phyloP scores from a whole-genome alignment of 2,113 vertebrate species.

The Manacus vitellinus region DNA sequence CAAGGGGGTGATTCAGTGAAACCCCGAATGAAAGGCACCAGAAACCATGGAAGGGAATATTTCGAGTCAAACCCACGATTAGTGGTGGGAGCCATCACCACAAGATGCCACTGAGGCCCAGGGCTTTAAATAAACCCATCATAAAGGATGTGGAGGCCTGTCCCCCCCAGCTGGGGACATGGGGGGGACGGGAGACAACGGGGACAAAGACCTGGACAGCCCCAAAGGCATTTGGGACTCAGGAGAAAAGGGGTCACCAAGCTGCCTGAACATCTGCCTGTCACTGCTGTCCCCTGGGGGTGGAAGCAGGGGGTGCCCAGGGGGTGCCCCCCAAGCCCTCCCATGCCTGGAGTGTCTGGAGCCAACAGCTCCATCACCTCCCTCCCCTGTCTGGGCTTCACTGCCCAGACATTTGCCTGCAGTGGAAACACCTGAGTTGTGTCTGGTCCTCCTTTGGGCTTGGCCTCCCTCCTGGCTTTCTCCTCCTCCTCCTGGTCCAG shows the following conservation, averaged over 20 bases:
- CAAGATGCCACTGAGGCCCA: background rate
- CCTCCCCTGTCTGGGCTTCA: background rate
- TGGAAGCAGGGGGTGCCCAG: background rate
- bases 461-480: background rate
- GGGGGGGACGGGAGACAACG: background rate
- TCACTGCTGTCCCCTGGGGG: background rate
- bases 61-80: background rate
- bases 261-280: background rate
- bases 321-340: background rate
- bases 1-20: conserved; percentile 11
- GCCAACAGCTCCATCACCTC: background rate
- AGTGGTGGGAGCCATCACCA: background rate
- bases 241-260: background rate
- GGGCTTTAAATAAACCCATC: background rate
- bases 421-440: background rate
- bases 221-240: rapidly evolving
- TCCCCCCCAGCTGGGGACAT: background rate
- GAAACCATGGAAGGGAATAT: background rate
- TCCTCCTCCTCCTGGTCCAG: background rate
- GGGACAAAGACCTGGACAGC: background rate
- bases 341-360: background rate
- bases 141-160: background rate
- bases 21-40: background rate
- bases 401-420: background rate
- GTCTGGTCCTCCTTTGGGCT: background rate